Evolutionary conservation across 2,797 vertebrate genomes (phyloP).

Genomic region (Eulemur albifrons): DNA sequence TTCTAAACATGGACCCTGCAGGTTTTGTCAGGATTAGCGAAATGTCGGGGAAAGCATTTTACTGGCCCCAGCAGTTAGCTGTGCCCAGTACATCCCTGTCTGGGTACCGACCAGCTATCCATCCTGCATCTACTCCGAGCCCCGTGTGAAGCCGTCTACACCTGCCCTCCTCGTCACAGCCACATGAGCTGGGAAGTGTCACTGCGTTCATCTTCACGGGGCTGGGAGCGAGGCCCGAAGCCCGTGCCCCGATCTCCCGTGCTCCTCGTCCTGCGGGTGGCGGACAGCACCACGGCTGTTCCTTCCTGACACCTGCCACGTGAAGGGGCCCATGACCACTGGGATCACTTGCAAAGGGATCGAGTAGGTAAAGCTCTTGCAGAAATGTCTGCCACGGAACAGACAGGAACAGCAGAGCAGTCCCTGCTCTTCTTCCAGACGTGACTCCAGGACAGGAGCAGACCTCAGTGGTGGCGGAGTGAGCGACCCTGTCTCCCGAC

Average conservation of each 20-base stretch:
- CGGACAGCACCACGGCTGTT: fast-evolving
- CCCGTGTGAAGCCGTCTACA: background rate
- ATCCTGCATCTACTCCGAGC: background rate
- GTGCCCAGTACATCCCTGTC: background rate
- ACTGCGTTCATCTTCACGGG: background rate
- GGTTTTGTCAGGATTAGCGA: background rate
- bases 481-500: fast-evolving
- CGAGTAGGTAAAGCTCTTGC: no score
- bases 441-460: background rate
- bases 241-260: fast-evolving
- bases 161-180: background rate
- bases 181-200: fast-evolving
- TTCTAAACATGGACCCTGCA: background rate
- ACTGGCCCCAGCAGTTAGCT: fast-evolving
- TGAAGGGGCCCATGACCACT: fast-evolving
- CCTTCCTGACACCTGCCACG: background rate
- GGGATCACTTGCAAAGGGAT: background rate
- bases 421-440: background rate
- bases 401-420: background rate
- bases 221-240: background rate
- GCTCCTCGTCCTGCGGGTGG: fast-evolving
- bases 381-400: background rate
- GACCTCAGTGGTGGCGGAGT: background rate
- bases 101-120: fast-evolving
- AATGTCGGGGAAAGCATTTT: background rate